A percentile compares a stretch with the other conserved stretches of the same genome.
phyloP scores from a whole-genome alignment of 2,888 invertebrate species.

The Proisotoma minuta region DNA sequence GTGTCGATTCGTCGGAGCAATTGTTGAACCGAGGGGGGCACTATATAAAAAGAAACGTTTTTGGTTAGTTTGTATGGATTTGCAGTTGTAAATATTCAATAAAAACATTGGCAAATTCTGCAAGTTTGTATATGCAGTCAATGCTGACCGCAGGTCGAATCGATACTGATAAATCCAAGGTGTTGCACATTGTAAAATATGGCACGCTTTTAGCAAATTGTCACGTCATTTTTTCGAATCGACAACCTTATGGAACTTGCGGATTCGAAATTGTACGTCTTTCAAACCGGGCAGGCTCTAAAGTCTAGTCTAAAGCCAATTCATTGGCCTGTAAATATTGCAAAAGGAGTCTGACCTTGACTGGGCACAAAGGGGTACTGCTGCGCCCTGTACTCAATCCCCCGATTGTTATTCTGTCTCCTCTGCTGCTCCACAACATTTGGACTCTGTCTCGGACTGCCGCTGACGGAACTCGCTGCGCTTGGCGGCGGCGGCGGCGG shows the following conservation, averaged over 20 bases:
- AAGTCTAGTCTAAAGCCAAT: no score
- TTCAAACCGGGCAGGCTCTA: no score
- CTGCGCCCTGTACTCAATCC: conserved; percentile 43
- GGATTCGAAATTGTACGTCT: no score
- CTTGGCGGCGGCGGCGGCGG: not conserved
- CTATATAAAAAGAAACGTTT: conserved; percentile 45
- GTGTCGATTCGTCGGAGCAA: conserved; percentile 65
- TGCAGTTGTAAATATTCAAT: not conserved
- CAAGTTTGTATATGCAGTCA: no score
- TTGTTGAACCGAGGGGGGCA: conserved; percentile 64
- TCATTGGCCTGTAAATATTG: no score
- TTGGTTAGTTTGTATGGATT: not conserved
- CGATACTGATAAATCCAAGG: no score
- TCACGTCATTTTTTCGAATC: no score
- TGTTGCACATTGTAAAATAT: no score
- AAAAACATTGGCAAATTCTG: not conserved
- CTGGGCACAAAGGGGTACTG: conserved; percentile 51
- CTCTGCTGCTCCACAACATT: not conserved
- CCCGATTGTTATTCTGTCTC: conserved; percentile 14
- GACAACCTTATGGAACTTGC: no score
- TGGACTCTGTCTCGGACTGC: not conserved
- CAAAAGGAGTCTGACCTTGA: conserved; percentile 49
- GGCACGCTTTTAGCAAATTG: no score
- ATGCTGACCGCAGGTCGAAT: no score
- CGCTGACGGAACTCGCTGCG: not conserved